Base-by-base conservation (phyloP, 1,140 invertebrate species). In the Maconellicoccus hirsutus region DNA sequence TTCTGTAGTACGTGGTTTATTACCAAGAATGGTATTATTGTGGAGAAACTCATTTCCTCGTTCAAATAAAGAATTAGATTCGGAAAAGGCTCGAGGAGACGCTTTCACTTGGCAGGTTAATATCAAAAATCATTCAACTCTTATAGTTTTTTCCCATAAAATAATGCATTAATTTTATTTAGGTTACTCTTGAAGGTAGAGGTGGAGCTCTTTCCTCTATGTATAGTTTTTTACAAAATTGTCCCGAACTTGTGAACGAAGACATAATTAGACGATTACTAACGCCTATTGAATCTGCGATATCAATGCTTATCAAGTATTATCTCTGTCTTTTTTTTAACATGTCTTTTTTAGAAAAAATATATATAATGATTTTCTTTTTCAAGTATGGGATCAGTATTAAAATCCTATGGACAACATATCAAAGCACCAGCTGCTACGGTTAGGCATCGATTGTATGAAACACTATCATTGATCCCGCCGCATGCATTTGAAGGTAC, bases 21-120 rank as follows among this genome's bases (percentile, higher is more conserved):
- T 97, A 59, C 94, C 95, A 0, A 83, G 96, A 74, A 94, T 99
- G 90, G 78, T 98, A 71, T 79, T 98, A 2, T 80, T 99, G 1
- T 99, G 98, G 98, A 87, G 94, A 76, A 98, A 98, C 80, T 96
- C 95, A 26, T 99, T 99, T 80, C 96, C 97, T 0, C 84, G 94
- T 59, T 97, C 94, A 0, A 88, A 87, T 27, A 97, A 97, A 78
- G 96, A 99, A 79, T 83, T 98, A 22, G 96, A 98, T 77, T 94
- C 92, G 7, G 96, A 99, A 81, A 98, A 98, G 78, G 91, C 93
- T 0, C 84, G 96, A 72, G 97, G 97, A 7, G 97, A 99, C 83
- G 91, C 94, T 0, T 98, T 98, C 79, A 99, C 96, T 52, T 99
- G 97, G 97, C 95, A 98, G 84, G 81, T 82, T 74, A 70, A 72